phyloP scores from a whole-genome alignment of 2,113 vertebrate species.

The Ibidorhyncha struthersii region DNA sequence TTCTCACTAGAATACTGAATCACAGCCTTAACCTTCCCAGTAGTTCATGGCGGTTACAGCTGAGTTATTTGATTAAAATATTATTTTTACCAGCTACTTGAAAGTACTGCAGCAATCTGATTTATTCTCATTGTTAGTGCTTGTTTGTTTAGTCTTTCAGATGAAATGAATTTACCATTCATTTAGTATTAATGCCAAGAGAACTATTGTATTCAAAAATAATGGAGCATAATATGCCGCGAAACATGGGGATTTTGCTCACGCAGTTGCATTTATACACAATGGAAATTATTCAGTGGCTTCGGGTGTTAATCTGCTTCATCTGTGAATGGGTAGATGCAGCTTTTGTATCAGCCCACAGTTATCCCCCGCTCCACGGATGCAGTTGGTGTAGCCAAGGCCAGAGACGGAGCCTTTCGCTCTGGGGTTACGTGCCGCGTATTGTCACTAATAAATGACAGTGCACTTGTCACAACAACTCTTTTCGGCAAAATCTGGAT shows the following conservation, averaged over 20 bases:
- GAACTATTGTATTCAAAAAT: background rate
- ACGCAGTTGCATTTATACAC: background rate
- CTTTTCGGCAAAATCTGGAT: background rate
- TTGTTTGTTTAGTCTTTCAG: conserved; percentile 10
- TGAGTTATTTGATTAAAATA: conserved; percentile 46
- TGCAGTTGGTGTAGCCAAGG: background rate
- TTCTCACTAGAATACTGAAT: background rate
- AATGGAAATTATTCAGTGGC: background rate
- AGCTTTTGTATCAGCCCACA: background rate
- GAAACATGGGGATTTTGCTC: background rate
- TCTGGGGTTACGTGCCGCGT: accelerated
- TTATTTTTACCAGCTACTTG: conserved; percentile 2
- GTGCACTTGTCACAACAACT: background rate
- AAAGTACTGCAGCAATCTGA: background rate
- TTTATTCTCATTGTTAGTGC: background rate
- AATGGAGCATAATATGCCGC: background rate
- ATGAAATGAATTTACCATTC: background rate
- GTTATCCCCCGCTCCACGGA: accelerated
- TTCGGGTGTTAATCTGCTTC: background rate
- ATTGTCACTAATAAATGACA: background rate
- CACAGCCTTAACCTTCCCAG: background rate
- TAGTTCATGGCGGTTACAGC: background rate
- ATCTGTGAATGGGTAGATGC: background rate
- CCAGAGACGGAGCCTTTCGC: background rate
- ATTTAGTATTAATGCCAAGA: background rate